These are phyloP conservation scores for Fregetta grallaria DNA, from an alignment of 2,113 vertebrate genomes.

Conservation along the genomic window DNA sequence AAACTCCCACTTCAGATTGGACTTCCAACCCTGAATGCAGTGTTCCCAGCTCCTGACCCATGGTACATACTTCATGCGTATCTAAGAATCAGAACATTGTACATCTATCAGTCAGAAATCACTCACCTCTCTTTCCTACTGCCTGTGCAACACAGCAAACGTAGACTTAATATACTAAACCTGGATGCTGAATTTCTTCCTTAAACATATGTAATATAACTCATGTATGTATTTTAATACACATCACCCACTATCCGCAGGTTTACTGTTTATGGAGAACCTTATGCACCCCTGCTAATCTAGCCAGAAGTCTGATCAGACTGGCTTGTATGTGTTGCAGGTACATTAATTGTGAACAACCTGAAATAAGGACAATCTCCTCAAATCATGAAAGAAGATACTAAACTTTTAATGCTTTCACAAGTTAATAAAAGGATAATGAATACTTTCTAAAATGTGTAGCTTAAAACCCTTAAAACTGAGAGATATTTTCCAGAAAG, in stretches of 20 bases:
- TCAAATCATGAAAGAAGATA: neutral
- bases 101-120: neutral
- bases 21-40: neutral
- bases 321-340: neutral
- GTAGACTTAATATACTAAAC: neutral
- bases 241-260: neutral
- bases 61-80: neutral
- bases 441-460: neutral
- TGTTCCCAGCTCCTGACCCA: neutral
- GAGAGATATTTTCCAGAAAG: neutral
- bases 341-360: neutral
- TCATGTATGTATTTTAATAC: neutral
- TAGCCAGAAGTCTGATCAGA: neutral
- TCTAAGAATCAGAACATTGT: neutral
- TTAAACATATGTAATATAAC: neutral
- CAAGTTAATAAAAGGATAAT: neutral
- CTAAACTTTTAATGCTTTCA: neutral
- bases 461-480: neutral
- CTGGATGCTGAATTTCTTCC: neutral
- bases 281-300: neutral
- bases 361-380: neutral
- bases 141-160: neutral
- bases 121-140: neutral
- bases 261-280: neutral
- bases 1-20: neutral